These are phyloP conservation scores for Parotocinclus haroldoi DNA, from an alignment of 2,797 vertebrate species.

Conservation along the genomic window DNA sequence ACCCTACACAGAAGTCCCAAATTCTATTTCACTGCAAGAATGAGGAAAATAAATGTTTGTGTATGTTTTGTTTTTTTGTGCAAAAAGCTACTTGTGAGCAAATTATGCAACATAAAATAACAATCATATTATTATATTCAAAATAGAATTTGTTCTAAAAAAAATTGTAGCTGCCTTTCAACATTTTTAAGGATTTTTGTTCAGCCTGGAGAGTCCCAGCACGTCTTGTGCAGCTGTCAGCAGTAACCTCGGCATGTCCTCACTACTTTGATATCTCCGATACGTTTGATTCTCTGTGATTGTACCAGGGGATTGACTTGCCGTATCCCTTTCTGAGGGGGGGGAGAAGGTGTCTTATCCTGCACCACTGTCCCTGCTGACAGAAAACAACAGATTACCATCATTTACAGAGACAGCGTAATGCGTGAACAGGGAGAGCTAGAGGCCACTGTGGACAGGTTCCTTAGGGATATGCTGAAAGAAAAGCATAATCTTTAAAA, in stretches of 20 bases:
- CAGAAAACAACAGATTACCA: constrained; percentile 63
- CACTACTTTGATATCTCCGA: constrained; percentile 47
- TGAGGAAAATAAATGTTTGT: no score
- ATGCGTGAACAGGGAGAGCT: constrained; percentile 47
- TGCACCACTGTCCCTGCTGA: constrained; percentile 53
- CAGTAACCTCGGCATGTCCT: constrained; percentile 39
- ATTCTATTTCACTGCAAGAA: no score
- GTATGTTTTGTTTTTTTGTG: no score
- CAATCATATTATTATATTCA: no score
- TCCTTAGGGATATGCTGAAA: constrained; percentile 34
- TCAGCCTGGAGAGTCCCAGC: constrained; percentile 20
- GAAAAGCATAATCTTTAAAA: constrained; percentile 47
- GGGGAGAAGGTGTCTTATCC: constrained; percentile 49
- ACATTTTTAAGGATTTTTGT: constrained; percentile 44
- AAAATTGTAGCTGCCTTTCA: constrained; percentile 36
- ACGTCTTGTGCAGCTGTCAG: constrained; percentile 40
- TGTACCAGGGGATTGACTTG: constrained; percentile 52
- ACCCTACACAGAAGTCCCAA: no score
- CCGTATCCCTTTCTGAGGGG: constrained; percentile 44
- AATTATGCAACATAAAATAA: no score
- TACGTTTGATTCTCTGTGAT: constrained; percentile 51
- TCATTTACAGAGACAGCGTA: constrained; percentile 63
- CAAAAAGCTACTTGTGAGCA: no score
- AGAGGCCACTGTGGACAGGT: constrained; percentile 45
- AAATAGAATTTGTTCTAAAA: no score